Conservation (phyloP, 2,113 vertebrate genomes). For the Pomatostomus ruficeps region DNA sequence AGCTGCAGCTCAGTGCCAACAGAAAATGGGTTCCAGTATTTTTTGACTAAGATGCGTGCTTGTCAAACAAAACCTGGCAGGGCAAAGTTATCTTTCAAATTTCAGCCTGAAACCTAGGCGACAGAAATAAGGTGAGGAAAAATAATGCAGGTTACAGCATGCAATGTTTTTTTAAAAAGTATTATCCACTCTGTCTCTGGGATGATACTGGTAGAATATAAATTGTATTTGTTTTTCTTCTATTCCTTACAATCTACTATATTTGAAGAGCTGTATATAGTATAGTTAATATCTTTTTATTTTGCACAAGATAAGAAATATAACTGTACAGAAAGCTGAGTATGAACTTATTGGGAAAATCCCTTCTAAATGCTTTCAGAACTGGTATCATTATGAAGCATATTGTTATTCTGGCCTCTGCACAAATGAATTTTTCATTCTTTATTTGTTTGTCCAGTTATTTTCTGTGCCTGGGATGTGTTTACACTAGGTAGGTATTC, state of each 20-base stretch:
- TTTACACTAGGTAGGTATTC: not conserved
- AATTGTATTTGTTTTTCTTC: not conserved
- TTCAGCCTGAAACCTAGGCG: not conserved
- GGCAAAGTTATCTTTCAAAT: not conserved
- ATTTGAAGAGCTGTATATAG: not conserved
- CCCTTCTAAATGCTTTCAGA: not conserved
- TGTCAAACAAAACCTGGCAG: not conserved
- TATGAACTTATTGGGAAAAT: not conserved
- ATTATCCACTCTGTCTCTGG: not conserved
- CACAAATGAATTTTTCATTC: not conserved
- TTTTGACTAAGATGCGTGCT: not conserved
- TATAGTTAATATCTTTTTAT: not conserved
- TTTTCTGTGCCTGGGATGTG: not conserved
- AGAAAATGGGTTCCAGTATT: not conserved
- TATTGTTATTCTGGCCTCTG: not conserved
- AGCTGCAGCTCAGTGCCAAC: not conserved
- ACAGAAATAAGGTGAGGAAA: not conserved
- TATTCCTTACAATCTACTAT: not conserved
- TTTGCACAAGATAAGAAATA: not conserved
- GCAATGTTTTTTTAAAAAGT: not conserved
- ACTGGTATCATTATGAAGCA: not conserved
- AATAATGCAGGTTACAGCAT: not conserved
- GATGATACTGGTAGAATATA: not conserved
- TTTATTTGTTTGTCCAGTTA: not conserved
- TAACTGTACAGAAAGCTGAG: not conserved